A percentile compares a stretch with the other conserved stretches of the same genome.
Conservation (phyloP, 2,113 vertebrate genomes). For the Myrmecobius fasciatus region DNA sequence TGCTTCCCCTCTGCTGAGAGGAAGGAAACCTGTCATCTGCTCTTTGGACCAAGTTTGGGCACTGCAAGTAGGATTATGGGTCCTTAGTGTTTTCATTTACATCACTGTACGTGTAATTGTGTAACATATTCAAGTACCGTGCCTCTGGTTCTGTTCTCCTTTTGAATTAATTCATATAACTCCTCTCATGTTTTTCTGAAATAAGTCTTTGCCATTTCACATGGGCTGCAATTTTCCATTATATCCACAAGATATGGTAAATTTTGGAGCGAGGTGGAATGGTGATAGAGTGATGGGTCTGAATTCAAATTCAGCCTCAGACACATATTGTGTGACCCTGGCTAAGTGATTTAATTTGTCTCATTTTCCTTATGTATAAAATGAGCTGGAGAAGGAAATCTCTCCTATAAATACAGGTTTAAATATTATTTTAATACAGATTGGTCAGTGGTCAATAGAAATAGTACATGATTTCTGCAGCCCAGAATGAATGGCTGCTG, state of each 20-base stretch:
- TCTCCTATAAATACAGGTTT: neutral
- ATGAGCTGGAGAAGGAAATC: neutral
- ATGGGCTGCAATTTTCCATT: neutral
- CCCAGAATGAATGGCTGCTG: neutral
- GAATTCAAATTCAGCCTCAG: neutral
- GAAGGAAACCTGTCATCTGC: neutral
- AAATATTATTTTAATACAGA: conserved; percentile 45
- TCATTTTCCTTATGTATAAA: neutral
- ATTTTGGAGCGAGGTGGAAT: neutral
- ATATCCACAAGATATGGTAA: neutral
- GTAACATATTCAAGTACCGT: no score
- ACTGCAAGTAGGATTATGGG: neutral
- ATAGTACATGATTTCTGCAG: conserved; percentile 36
- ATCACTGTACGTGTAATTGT: neutral
- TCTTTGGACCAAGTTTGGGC: neutral
- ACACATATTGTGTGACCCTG: neutral
- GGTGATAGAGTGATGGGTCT: neutral
- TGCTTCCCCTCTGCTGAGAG: neutral
- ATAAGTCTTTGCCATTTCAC: neutral
- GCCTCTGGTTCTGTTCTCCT: neutral
- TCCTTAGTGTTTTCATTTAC: neutral
- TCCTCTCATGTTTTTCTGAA: neutral
- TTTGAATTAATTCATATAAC: neutral
- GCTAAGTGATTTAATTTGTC: neutral
- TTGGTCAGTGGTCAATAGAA: conserved; percentile 58